Conservation (phyloP, 2,113 vertebrate species). For the Sitta europaea region DNA sequence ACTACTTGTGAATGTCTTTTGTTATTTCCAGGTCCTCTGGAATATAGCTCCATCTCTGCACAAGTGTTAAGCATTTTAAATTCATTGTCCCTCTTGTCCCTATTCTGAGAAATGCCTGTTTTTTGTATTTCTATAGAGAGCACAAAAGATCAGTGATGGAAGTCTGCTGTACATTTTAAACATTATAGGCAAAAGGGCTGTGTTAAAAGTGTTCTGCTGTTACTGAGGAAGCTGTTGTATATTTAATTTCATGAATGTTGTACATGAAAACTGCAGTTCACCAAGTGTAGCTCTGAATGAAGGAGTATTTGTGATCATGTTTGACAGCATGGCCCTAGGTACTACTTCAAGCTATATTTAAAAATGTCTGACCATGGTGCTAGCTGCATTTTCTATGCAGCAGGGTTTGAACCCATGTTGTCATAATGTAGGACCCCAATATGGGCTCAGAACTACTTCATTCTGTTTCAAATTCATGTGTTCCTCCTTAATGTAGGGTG, state of each 20-base stretch:
- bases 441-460: not conserved
- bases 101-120: not conserved
- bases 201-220: not conserved
- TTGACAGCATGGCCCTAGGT: not conserved
- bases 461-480: not conserved
- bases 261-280: not conserved
- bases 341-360: not conserved
- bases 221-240: not conserved
- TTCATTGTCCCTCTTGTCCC: not conserved
- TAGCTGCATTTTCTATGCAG: not conserved
- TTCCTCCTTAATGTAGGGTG: not conserved
- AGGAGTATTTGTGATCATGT: not conserved
- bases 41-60: not conserved
- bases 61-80: not conserved
- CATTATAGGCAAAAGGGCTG: not conserved
- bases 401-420: not conserved
- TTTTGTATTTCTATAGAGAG: not conserved
- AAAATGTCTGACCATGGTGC: not conserved
- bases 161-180: not conserved
- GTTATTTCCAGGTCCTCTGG: not conserved
- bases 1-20: not conserved
- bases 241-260: not conserved
- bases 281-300: not conserved
- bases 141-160: too few species aligned
- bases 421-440: not conserved